Evolutionary conservation across 2,113 vertebrate genomes (phyloP).

Genomic region (Rafetus swinhoei): DNA sequence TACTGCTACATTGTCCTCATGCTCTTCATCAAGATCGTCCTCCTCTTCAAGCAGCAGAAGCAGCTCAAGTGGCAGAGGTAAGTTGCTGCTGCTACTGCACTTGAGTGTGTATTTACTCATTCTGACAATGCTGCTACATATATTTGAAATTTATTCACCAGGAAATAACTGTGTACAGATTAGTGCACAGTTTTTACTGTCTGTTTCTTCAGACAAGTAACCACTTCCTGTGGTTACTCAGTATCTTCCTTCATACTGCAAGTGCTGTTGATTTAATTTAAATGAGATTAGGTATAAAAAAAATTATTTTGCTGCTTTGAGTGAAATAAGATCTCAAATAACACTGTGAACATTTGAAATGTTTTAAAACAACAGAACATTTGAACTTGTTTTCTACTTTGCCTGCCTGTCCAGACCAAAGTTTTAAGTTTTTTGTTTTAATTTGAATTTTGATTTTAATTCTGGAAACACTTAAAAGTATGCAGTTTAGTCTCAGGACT

Average conservation of each 20-base stretch:
- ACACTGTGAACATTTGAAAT: not conserved
- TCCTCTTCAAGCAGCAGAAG: constrained; percentile 75
- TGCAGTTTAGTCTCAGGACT: not conserved
- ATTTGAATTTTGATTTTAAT: not conserved
- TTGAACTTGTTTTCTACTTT: not conserved
- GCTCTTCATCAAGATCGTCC: constrained; percentile 69
- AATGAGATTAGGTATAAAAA: not conserved
- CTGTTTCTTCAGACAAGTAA: not conserved
- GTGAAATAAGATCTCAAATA: not conserved
- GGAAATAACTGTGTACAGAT: not conserved
- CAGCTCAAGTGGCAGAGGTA: constrained; percentile 83
- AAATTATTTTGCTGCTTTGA: not conserved
- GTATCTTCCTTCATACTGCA: not conserved
- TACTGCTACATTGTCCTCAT: constrained; percentile 69
- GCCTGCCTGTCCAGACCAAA: accelerated
- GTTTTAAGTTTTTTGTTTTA: not conserved
- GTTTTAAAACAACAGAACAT: not conserved
- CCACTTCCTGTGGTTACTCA: not conserved
- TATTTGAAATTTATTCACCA: not conserved
- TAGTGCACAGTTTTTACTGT: no score
- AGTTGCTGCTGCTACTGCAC: not conserved
- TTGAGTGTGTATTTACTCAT: accelerated
- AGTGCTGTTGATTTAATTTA: not conserved
- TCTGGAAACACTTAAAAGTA: not conserved
- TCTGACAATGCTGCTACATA: not conserved